Conservation (phyloP, 2,888 invertebrate species). For the Cyclophora albipunctata region DNA sequence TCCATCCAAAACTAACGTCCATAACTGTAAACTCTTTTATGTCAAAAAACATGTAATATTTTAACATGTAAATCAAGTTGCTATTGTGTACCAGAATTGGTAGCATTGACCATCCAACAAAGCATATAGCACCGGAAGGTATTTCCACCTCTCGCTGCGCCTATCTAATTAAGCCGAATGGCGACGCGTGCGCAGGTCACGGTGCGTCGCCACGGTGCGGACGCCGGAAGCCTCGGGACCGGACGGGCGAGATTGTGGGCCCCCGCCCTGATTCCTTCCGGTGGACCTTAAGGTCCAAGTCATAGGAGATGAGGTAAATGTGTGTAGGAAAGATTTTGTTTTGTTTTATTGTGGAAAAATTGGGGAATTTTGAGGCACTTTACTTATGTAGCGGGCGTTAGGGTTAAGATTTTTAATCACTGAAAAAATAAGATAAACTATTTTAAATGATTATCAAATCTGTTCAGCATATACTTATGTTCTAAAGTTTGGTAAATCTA, state of each 20-base stretch:
- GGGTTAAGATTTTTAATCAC: no score
- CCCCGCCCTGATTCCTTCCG: slow-evolving; percentile 73
- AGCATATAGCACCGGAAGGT: no score
- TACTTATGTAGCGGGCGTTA: no score
- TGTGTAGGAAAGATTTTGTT: no score
- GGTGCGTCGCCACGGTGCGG: slow-evolving; percentile 41
- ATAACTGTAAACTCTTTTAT: no score
- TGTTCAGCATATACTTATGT: no score
- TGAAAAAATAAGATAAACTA: slow-evolving; percentile 2
- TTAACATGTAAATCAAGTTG: not conserved
- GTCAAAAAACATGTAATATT: no score
- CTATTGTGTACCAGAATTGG: not conserved
- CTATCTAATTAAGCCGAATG: slow-evolving; percentile 29
- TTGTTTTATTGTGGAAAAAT: no score
- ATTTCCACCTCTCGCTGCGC: slow-evolving; percentile 17
- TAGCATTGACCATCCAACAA: not conserved
- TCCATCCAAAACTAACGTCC: no score
- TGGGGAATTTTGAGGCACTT: no score
- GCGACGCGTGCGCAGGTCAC: slow-evolving; percentile 58
- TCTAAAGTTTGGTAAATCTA: no score
- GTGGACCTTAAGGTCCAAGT: slow-evolving; percentile 38
- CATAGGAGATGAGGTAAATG: slow-evolving; percentile 14
- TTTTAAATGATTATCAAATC: not conserved
- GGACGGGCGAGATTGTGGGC: slow-evolving; percentile 68
- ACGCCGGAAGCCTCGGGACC: slow-evolving; percentile 52